Evolutionary conservation across 2,113 vertebrate species (phyloP).

Genomic region (Thomomys bottae): DNA sequence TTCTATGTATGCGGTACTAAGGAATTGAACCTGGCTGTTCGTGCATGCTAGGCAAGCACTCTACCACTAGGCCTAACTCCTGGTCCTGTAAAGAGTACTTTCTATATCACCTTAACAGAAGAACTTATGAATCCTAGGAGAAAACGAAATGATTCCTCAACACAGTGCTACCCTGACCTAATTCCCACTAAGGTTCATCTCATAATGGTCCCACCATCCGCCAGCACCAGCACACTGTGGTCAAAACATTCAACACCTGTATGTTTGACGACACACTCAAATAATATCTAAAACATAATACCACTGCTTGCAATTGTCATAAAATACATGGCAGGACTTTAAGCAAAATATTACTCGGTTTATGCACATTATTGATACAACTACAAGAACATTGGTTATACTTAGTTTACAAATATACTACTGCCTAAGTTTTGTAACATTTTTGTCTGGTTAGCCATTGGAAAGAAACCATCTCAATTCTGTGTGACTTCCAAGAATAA

Average conservation of each 20-base stretch:
- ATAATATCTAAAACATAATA: not conserved
- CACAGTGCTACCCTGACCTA: too few relatives aligned
- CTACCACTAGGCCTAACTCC: too few relatives aligned
- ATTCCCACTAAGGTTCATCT: not conserved
- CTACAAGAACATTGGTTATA: not conserved
- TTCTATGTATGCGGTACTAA: too few relatives aligned
- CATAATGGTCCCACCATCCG: not conserved
- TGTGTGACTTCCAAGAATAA: not conserved
- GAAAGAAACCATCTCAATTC: not conserved
- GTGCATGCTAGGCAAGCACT: too few relatives aligned
- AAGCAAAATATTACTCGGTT: not conserved
- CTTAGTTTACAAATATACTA: not conserved
- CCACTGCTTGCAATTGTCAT: not conserved
- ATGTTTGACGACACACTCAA: not conserved
- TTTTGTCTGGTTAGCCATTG: not conserved
- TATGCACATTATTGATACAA: not conserved
- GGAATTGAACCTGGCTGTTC: too few relatives aligned
- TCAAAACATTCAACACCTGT: not conserved
- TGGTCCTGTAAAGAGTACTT: too few relatives aligned
- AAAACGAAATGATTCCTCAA: not conserved
- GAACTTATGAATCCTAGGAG: not conserved
- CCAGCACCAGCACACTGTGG: not conserved
- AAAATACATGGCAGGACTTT: not conserved
- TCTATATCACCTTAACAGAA: not conserved
- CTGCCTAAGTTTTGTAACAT: not conserved